Percentiles rank a stretch among this genome's conserved stretches.
These are phyloP conservation scores for Rhincodon typus DNA, from an alignment of 2,797 vertebrate species.

Conservation along the genomic window DNA sequence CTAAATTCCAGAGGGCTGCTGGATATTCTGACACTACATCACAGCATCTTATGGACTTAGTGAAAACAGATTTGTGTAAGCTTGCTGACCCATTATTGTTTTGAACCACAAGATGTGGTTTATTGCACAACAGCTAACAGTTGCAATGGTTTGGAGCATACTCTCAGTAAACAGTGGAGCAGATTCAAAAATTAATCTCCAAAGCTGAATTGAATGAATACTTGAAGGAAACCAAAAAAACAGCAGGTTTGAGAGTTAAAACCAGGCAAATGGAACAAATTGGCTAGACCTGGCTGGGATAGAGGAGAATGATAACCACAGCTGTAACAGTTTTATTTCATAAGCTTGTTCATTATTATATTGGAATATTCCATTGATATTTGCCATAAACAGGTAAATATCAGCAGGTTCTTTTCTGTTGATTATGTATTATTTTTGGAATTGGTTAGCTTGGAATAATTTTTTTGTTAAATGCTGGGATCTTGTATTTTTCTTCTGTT, in stretches of 20 bases:
- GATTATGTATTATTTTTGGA: not conserved
- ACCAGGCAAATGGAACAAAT: not conserved
- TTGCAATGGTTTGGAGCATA: not conserved
- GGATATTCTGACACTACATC: not conserved
- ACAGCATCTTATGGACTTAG: not conserved
- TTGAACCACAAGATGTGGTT: not conserved
- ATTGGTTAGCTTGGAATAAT: not conserved
- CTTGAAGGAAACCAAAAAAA: not conserved
- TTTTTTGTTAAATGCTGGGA: no score
- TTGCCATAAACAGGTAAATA: not conserved
- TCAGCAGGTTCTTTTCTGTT: not conserved
- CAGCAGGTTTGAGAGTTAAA: no score
- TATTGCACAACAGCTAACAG: not conserved
- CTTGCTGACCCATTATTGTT: not conserved
- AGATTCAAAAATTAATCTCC: not conserved
- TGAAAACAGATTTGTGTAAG: not conserved
- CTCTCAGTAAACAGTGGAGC: not conserved
- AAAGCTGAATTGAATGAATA: not conserved
- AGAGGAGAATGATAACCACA: not conserved
- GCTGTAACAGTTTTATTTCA: not conserved
- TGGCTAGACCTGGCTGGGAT: not conserved
- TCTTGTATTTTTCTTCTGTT: not conserved
- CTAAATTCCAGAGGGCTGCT: not conserved
- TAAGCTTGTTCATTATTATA: not conserved
- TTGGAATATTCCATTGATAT: not conserved